phyloP scores from a whole-genome alignment of 2,888 invertebrate species.

The Aphidoletes aphidimyza region DNA sequence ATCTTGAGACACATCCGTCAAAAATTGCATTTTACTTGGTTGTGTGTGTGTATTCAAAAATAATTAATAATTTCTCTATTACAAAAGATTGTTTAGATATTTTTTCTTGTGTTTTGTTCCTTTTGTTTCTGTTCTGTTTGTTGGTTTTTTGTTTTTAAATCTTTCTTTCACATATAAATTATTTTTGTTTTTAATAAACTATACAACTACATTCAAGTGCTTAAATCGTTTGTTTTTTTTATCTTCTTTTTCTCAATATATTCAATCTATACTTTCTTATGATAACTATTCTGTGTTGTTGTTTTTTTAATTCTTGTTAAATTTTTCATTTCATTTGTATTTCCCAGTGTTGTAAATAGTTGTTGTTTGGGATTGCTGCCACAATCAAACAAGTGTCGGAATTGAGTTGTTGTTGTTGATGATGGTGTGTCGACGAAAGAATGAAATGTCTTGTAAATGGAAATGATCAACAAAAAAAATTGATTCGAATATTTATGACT shows the following conservation, averaged over 20 bases:
- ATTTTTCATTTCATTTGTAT: not conserved
- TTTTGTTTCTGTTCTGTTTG: not conserved
- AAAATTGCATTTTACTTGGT: conserved; percentile 34
- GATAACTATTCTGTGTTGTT: conserved; percentile 10
- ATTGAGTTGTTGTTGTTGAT: not conserved
- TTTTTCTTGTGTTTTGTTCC: too few relatives aligned
- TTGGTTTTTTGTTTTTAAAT: not conserved
- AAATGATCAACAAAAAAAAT: too few relatives aligned
- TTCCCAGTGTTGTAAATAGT: not conserved
- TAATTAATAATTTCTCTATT: conserved; percentile 22
- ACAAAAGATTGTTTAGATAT: not conserved
- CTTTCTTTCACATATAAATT: conserved; percentile 40
- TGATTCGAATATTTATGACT: too few relatives aligned
- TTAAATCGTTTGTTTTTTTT: too few relatives aligned
- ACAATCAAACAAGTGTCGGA: conserved; percentile 12
- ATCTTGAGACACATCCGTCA: conserved; percentile 9
- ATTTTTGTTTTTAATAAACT: conserved; percentile 49
- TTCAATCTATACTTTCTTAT: conserved; percentile 1
- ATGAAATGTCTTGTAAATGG: too few relatives aligned
- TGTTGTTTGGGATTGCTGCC: not conserved
- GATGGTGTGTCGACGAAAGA: too few relatives aligned
- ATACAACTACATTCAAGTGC: conserved; percentile 31
- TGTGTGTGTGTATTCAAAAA: conserved; percentile 6
- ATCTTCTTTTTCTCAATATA: too few relatives aligned
- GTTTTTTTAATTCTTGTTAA: not conserved